Evolutionary conservation across 2,888 invertebrate genomes (phyloP).

Genomic region (Dugesia japonica): DNA sequence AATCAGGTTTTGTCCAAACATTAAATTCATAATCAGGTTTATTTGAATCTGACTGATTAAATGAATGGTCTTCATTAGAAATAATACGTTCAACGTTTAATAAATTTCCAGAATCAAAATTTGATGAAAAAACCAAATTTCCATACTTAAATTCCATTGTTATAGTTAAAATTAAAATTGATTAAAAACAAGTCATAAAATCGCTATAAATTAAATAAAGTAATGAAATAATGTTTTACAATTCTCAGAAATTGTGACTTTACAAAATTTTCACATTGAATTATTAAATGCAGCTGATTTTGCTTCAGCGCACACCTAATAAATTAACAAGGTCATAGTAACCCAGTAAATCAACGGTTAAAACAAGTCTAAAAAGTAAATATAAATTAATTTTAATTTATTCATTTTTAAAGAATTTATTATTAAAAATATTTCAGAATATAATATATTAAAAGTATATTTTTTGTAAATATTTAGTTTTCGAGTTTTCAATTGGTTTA

Average conservation of each 20-base stretch:
- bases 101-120: slow-evolving; percentile 77
- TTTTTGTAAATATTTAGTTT: too few species aligned
- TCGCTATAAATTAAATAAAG: too few species aligned
- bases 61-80: slow-evolving; percentile 39
- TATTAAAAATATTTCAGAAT: too few species aligned
- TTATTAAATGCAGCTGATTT: background rate
- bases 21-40: slow-evolving; percentile 65
- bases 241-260: background rate
- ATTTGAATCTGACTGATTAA: background rate
- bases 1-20: slow-evolving; percentile 74
- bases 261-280: background rate
- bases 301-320: background rate
- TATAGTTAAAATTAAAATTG: background rate
- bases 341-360: background rate
- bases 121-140: slow-evolving; percentile 65
- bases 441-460: too few species aligned
- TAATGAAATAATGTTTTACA: too few species aligned
- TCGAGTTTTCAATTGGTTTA: too few species aligned
- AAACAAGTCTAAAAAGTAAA: background rate
- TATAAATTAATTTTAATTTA: too few species aligned
- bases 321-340: slow-evolving; percentile 16
- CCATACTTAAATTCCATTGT: slow-evolving; percentile 48
- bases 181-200: too few species aligned
- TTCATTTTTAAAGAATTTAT: too few species aligned
- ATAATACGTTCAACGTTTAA: slow-evolving; percentile 60